Evolutionary conservation across 2,888 invertebrate species (phyloP).

Genomic region (Spodoptera exigua): DNA sequence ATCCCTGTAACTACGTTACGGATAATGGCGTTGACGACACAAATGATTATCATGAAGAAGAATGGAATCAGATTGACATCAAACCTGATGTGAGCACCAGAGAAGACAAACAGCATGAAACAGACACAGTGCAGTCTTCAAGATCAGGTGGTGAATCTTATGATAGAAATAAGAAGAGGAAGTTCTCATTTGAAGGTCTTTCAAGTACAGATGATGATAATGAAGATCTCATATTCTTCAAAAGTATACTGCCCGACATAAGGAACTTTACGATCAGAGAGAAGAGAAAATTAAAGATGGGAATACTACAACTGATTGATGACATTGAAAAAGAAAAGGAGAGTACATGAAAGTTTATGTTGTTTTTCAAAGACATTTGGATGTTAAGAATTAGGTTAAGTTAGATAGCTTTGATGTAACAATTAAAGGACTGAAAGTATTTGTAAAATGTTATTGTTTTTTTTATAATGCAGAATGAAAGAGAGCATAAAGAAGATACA

Average conservation of each 20-base stretch:
- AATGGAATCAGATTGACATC: constrained; percentile 51
- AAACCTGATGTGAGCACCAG: constrained; percentile 52
- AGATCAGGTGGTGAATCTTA: constrained; percentile 18
- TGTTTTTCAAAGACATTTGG: not conserved
- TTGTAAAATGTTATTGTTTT: too few relatives aligned
- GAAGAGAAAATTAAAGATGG: constrained; percentile 87
- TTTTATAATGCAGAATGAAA: too few relatives aligned
- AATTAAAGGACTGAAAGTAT: constrained; percentile 19
- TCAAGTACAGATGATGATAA: constrained; percentile 55
- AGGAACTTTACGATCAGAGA: constrained; percentile 82
- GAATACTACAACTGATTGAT: constrained; percentile 84
- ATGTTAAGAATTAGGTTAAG: not conserved
- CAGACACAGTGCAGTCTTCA: constrained; percentile 3
- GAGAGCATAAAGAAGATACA: too few relatives aligned
- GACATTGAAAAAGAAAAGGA: constrained; percentile 68
- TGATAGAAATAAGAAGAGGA: constrained; percentile 46
- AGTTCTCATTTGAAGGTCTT: constrained; percentile 36
- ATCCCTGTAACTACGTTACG: constrained; percentile 35
- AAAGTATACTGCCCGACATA: constrained; percentile 87
- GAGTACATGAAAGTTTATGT: constrained; percentile 7
- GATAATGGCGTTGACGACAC: constrained; percentile 44
- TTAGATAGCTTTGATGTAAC: constrained; percentile 4
- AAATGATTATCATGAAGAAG: constrained; percentile 49
- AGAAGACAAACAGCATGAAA: constrained; percentile 16
- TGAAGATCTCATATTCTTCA: constrained; percentile 83